phyloP scores from a whole-genome alignment of 1,140 invertebrate species.

The Wiebesia pumilae region DNA sequence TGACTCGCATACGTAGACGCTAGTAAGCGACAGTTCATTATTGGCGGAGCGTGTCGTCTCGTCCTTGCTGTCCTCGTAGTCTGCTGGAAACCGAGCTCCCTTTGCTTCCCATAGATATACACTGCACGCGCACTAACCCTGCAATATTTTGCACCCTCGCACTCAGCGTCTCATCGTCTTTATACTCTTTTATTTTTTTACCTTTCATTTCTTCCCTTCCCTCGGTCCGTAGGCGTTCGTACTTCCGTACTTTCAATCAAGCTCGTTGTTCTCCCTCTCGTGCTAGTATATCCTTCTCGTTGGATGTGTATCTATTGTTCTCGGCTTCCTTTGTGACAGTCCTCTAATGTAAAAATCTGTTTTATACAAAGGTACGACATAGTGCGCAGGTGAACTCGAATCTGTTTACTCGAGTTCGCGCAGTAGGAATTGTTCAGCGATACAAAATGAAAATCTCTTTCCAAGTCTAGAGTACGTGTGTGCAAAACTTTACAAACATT shows the following conservation, averaged over 20 bases:
- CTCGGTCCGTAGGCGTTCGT: neutral
- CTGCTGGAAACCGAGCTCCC: constrained; percentile 57
- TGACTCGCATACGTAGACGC: neutral
- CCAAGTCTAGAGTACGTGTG: no score
- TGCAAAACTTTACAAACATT: no score
- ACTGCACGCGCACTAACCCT: neutral
- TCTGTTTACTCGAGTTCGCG: neutral
- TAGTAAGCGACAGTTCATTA: constrained; percentile 61
- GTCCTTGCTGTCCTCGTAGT: constrained; percentile 60
- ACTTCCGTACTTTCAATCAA: constrained; percentile 55
- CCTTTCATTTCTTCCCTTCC: constrained; percentile 17
- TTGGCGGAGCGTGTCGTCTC: constrained; percentile 61
- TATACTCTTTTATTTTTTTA: constrained; percentile 22
- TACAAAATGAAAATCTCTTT: neutral
- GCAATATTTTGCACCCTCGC: constrained; percentile 29
- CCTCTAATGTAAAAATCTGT: constrained; percentile 27
- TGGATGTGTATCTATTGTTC: constrained; percentile 2
- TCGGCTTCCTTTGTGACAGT: neutral
- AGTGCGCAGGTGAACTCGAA: neutral
- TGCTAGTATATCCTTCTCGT: neutral
- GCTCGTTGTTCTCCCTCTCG: neutral
- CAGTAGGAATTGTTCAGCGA: neutral
- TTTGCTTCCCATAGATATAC: neutral
- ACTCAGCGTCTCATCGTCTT: constrained; percentile 52
- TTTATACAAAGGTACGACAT: neutral